Conservation (phyloP, 2,113 vertebrate genomes). For the Neotoma lepida region DNA sequence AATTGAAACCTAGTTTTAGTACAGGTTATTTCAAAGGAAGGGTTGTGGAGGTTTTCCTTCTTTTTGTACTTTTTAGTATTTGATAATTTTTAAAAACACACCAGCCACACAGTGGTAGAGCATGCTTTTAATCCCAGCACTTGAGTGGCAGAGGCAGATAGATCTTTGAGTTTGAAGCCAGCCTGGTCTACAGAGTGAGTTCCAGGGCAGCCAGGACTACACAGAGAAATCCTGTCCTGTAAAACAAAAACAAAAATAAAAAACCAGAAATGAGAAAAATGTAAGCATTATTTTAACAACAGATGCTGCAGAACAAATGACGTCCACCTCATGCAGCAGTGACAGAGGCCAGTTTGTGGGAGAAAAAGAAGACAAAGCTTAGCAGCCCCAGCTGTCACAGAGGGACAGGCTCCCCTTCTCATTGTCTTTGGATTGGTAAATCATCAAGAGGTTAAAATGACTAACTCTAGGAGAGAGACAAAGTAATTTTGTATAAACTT, state of each 20-base stretch:
- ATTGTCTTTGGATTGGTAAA: conserved; percentile 10
- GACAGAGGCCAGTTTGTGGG: background rate
- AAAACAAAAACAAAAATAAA: no score
- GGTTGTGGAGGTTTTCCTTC: background rate
- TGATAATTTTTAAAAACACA: background rate
- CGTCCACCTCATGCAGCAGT: background rate
- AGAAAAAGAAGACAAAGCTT: background rate
- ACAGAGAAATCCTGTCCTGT: background rate
- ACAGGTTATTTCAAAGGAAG: background rate
- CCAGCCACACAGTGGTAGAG: background rate
- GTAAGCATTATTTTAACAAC: conserved; percentile 26
- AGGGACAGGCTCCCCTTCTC: background rate
- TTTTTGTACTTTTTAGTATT: conserved; percentile 16
- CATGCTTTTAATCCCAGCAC: background rate
- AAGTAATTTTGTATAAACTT: conserved; percentile 25
- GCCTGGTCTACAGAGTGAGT: background rate
- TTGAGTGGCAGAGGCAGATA: background rate
- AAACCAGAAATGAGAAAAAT: background rate
- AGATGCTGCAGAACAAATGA: background rate
- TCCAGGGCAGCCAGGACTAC: background rate
- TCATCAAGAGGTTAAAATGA: background rate
- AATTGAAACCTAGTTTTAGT: background rate
- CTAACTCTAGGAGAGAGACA: background rate
- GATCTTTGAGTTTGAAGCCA: background rate
- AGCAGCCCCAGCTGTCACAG: background rate